Evolutionary conservation across 2,113 vertebrate genomes (phyloP), one percentile per base, ranked within the genome.

Genomic region (Pterocles orientalis): DNA sequence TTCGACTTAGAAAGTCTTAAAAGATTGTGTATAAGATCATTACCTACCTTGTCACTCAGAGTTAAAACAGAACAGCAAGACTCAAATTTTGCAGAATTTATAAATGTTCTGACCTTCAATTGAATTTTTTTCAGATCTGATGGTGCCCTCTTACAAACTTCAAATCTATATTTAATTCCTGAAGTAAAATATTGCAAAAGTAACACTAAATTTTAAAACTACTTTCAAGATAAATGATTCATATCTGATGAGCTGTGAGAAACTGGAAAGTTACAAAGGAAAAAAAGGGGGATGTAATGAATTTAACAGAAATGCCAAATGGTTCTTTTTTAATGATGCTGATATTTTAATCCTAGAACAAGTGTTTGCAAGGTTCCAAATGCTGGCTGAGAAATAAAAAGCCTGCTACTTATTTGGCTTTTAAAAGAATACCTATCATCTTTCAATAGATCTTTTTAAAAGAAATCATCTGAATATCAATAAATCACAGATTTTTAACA

Each of bases 281-380:
- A 73, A 84, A 84, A 94, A 80, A 84, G 4, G 29, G 9, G 18
- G 9, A 43, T 79, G 28, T 16, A 83, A 51, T 62, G 34, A 95
- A 88, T 71, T 88, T 72, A 82, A 75, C 66, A 89, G 88, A 92
- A 91, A 88, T 86, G 48, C 25, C 70, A 71, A 28, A 61, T 41
- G 41, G 45, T 51, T 54, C 69, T 69, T 86, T 86, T 91, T 72
- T 89, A 95, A 95, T 50, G 75, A 88, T 89, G 50, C 21, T 93
- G 82, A 68, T 92, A 88, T 94, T 92, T 92, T 90, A 93, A 94
- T 87, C 51, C 85, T 82, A 78, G 54, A 71, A 78, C 24, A 79
- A 8, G 14, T 57, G 4, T 57, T 90, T 89, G 19, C 47, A 69
- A 88, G 48, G 19, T 68, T 92, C 21, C 39, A 93, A 87, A 85